phyloP scores from a whole-genome alignment of 1,140 invertebrate species.

The Ips typographus region DNA sequence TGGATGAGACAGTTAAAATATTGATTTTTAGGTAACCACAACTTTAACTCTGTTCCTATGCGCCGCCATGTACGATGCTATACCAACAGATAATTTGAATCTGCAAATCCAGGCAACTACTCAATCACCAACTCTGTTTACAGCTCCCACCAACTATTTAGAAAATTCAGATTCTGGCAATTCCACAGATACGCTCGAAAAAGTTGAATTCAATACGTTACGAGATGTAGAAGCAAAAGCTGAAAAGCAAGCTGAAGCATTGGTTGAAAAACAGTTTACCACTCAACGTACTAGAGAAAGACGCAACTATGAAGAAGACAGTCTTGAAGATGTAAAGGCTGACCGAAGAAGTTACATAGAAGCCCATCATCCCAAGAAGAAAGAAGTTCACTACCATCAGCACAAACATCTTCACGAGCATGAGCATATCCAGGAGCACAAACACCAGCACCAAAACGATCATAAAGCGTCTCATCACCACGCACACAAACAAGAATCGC shows the following conservation, averaged over 20 bases:
- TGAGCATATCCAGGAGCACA: constrained; percentile 28
- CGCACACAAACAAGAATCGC: constrained; percentile 9
- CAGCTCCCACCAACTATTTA: too few relatives aligned
- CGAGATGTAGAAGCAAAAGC: too few relatives aligned
- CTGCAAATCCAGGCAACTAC: too few relatives aligned
- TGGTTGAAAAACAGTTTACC: constrained; percentile 5
- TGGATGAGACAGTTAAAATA: too few relatives aligned
- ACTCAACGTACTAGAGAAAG: background rate
- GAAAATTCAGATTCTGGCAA: too few relatives aligned
- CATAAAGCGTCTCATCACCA: constrained; percentile 21
- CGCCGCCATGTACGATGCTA: too few relatives aligned
- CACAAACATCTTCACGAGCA: constrained; percentile 35
- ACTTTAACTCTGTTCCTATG: too few relatives aligned
- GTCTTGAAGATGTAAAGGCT: background rate
- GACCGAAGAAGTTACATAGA: background rate
- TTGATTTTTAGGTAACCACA: too few relatives aligned
- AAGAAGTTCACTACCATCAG: constrained; percentile 32
- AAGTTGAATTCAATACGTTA: too few relatives aligned
- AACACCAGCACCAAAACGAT: constrained; percentile 26
- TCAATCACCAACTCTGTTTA: too few relatives aligned
- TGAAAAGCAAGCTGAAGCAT: constrained; percentile 7
- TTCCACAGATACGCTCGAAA: too few relatives aligned
- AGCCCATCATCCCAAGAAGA: constrained; percentile 18
- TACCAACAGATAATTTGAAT: too few relatives aligned
- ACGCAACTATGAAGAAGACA: background rate